phyloP scores from a whole-genome alignment of 1,140 invertebrate genomes.

The Nephila pilipes region DNA sequence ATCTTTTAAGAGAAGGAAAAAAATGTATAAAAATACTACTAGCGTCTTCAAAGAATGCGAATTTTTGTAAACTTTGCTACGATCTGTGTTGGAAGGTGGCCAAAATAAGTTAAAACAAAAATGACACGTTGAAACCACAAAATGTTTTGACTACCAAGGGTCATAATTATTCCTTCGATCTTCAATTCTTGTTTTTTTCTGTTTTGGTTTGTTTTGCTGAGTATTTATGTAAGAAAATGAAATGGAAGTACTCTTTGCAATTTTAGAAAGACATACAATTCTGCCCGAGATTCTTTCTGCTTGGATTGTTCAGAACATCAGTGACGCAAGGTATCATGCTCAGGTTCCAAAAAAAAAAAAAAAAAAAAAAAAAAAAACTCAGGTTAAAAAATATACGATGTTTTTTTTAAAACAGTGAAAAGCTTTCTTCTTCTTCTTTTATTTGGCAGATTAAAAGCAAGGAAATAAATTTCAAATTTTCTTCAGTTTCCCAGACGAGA shows the following conservation, averaged over 20 bases:
- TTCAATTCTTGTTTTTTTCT: neutral
- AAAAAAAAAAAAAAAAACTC: too few species aligned
- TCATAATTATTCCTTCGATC: slow-evolving; percentile 45
- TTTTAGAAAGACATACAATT: neutral
- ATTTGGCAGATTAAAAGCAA: too few species aligned
- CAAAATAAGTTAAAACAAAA: slow-evolving; percentile 52
- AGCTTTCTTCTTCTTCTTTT: too few species aligned
- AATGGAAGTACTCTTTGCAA: neutral
- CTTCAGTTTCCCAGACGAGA: too few species aligned
- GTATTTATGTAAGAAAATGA: slow-evolving; percentile 23
- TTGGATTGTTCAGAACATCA: neutral
- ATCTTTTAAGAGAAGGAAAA: neutral
- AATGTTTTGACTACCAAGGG: slow-evolving; percentile 16
- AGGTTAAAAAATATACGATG: too few species aligned
- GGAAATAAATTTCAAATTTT: too few species aligned
- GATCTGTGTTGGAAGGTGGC: slow-evolving; percentile 19
- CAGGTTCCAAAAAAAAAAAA: too few species aligned
- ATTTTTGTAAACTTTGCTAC: slow-evolving; percentile 30
- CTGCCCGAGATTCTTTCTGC: neutral
- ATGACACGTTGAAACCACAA: slow-evolving; percentile 24
- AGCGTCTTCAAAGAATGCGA: slow-evolving; percentile 6
- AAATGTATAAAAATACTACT: too few species aligned
- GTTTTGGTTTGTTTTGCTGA: neutral
- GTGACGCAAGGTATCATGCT: neutral
- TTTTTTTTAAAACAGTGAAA: too few species aligned